Conservation (phyloP, 2,797 vertebrate species). For the Chromobotia macracanthus region DNA sequence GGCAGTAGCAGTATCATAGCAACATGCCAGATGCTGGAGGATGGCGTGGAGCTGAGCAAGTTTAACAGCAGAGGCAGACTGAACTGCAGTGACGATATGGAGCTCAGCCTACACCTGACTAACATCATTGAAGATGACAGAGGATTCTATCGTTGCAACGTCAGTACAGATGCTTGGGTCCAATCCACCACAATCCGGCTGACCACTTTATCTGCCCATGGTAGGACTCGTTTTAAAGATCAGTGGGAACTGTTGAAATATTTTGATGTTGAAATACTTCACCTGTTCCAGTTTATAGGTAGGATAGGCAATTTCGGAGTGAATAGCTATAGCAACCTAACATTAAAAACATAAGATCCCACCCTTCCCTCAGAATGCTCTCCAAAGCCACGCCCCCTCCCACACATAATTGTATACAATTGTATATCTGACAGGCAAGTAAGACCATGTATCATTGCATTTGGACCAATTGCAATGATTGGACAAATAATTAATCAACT, state of each 20-base stretch:
- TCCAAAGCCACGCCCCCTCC: too few relatives aligned
- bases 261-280: too few relatives aligned
- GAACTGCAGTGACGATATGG: constrained; percentile 67
- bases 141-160: constrained; percentile 74
- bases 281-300: too few relatives aligned
- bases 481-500: too few relatives aligned
- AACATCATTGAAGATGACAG: constrained; percentile 67
- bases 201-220: constrained; percentile 62
- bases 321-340: too few relatives aligned
- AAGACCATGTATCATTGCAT: too few relatives aligned
- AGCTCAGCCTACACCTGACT: constrained; percentile 65
- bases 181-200: constrained; percentile 69
- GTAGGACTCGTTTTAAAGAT: constrained; percentile 59
- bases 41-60: constrained; percentile 54
- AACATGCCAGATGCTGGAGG: constrained; percentile 67
- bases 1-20: constrained; percentile 67
- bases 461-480: too few relatives aligned
- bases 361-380: too few relatives aligned
- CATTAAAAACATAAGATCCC: too few relatives aligned
- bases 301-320: too few relatives aligned
- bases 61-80: constrained; percentile 49
- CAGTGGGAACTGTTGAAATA: background rate
- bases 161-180: constrained; percentile 62
- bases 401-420: too few relatives aligned
- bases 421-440: too few relatives aligned